Percentiles rank a stretch among this genome's conserved stretches.
Evolutionary conservation across 1,140 invertebrate species (phyloP).

Genomic region (Vollenhovia emeryi): DNA sequence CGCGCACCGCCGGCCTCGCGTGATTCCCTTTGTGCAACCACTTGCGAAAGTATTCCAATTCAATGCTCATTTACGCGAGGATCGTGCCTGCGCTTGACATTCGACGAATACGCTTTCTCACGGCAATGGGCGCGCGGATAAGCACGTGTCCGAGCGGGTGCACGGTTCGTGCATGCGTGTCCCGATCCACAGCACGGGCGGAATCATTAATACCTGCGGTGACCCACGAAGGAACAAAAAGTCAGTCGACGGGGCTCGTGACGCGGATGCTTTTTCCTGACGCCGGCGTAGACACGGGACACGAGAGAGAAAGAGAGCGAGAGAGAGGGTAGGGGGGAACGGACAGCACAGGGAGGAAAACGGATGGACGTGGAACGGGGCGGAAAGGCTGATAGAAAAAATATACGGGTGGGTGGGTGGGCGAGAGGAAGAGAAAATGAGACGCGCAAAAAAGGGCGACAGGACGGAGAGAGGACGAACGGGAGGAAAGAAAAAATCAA

Average conservation of each 20-base stretch:
- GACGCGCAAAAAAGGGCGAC: slow-evolving; percentile 46
- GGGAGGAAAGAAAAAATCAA: slow-evolving; percentile 58
- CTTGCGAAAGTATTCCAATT: slow-evolving; percentile 49
- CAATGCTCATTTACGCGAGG: slow-evolving; percentile 50
- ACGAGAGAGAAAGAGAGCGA: slow-evolving; percentile 4
- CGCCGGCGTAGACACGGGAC: slow-evolving; percentile 21
- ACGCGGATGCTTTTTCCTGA: slow-evolving; percentile 28
- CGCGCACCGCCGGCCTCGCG: not conserved
- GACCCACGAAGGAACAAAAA: slow-evolving; percentile 41
- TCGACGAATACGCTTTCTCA: slow-evolving; percentile 43
- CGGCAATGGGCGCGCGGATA: slow-evolving; percentile 9
- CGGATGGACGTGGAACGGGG: slow-evolving; percentile 33
- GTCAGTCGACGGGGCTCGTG: slow-evolving; percentile 41
- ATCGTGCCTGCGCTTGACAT: slow-evolving; percentile 53
- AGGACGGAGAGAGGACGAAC: slow-evolving; percentile 21
- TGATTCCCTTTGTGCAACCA: not conserved
- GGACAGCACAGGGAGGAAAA: slow-evolving; percentile 3
- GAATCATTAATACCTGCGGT: slow-evolving; percentile 59
- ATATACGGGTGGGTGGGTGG: slow-evolving; percentile 27
- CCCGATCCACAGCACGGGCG: slow-evolving; percentile 33
- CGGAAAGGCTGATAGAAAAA: slow-evolving; percentile 53
- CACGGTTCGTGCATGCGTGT: slow-evolving; percentile 33
- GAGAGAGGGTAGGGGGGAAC: not conserved
- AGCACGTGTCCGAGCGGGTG: slow-evolving; percentile 24
- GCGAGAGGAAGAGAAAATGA: slow-evolving; percentile 50